Evolutionary conservation across 2,888 invertebrate genomes (phyloP).

Genomic region (Mesorhabditis spiculigera): DNA sequence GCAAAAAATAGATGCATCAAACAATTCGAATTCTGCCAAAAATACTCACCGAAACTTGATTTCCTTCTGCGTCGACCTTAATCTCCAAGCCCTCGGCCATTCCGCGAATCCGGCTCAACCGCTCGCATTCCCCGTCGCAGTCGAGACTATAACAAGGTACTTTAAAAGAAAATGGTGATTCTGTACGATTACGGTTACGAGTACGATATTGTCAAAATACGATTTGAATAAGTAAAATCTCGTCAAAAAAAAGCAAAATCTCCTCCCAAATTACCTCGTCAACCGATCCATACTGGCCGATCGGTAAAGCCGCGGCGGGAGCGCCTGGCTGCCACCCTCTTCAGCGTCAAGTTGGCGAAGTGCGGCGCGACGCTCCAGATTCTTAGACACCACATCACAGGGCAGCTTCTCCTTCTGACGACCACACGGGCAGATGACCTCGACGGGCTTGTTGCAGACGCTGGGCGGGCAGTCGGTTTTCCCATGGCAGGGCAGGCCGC

Average conservation of each 20-base stretch:
- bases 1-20: too few species aligned
- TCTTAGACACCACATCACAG: slow-evolving; percentile 35
- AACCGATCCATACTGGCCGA: slow-evolving; percentile 19
- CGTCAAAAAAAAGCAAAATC: slow-evolving; percentile 8
- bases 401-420: slow-evolving; percentile 23
- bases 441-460: slow-evolving; percentile 62
- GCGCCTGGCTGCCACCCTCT: too few species aligned
- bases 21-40: too few species aligned
- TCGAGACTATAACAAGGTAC: slow-evolving; percentile 69
- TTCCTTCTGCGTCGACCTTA: slow-evolving; percentile 66
- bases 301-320: slow-evolving; percentile 9
- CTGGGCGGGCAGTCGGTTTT: slow-evolving; percentile 70
- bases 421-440: slow-evolving; percentile 50
- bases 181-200: too few species aligned
- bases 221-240: too few species aligned
- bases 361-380: slow-evolving; percentile 9
- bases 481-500: slow-evolving; percentile 78
- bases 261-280: slow-evolving; percentile 12
- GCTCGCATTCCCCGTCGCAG: slow-evolving; percentile 86
- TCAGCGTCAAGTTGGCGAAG: too few species aligned
- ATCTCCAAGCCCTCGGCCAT: slow-evolving; percentile 87
- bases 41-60: background rate
- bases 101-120: slow-evolving; percentile 80
- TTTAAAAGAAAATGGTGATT: too few species aligned
- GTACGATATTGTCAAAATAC: too few species aligned